These are phyloP conservation scores for Lepidurus arcticus DNA, from an alignment of 1,140 invertebrate genomes.

Conservation along the genomic window DNA sequence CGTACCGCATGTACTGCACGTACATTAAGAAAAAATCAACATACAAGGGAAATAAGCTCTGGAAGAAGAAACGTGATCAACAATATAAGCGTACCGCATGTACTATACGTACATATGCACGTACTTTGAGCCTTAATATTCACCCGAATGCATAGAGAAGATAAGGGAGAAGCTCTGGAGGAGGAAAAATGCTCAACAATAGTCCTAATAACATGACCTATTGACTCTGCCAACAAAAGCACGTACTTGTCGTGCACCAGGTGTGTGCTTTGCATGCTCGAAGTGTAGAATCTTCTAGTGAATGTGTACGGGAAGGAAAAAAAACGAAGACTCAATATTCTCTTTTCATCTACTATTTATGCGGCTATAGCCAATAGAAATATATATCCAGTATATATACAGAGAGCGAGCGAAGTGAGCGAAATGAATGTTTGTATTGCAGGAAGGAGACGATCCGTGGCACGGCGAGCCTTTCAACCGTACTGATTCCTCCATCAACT, in stretches of 20 bases:
- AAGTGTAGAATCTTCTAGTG: background rate
- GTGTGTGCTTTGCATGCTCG: background rate
- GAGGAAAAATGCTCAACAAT: background rate
- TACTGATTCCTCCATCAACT: conserved; percentile 3
- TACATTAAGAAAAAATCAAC: too few relatives aligned
- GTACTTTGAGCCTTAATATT: background rate
- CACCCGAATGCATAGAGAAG: background rate
- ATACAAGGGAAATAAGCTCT: too few relatives aligned
- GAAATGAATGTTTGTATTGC: conserved; percentile 15
- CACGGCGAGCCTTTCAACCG: background rate
- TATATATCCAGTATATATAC: background rate
- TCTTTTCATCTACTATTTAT: background rate
- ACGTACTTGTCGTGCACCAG: conserved; percentile 1
- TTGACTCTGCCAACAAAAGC: background rate
- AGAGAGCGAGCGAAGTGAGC: background rate
- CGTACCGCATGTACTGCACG: too few relatives aligned
- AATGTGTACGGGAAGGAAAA: background rate
- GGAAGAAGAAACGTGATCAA: too few relatives aligned
- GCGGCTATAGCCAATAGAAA: background rate
- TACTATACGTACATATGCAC: too few relatives aligned
- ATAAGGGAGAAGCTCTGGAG: background rate
- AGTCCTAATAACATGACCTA: background rate
- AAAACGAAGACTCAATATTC: background rate
- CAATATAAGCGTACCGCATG: too few relatives aligned
- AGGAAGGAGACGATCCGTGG: background rate